Evolutionary conservation across 2,888 invertebrate species (phyloP).

Genomic region (Megamerina dolium): DNA sequence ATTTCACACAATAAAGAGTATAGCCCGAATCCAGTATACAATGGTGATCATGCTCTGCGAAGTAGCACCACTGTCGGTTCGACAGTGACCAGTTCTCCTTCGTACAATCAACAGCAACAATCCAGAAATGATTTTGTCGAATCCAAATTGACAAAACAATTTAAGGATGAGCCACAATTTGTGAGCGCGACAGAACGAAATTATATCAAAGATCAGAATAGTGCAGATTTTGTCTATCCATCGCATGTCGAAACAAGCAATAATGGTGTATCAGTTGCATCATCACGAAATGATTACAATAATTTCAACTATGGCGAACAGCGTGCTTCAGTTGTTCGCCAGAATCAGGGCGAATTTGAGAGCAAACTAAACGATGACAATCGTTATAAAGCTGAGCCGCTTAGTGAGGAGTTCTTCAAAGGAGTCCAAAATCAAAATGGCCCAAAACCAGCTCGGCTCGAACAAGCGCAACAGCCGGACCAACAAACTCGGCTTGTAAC

Average conservation of each 20-base stretch:
- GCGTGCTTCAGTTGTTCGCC: background rate
- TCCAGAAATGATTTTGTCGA: conserved; percentile 31
- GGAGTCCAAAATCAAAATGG: conserved; percentile 29
- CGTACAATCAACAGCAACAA: conserved; percentile 32
- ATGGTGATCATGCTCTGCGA: conserved; percentile 7
- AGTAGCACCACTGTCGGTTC: conserved; percentile 17
- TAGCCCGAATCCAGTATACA: conserved; percentile 13
- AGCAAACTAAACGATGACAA: conserved; percentile 26
- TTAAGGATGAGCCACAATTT: conserved; percentile 15
- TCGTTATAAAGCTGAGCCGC: conserved; percentile 33
- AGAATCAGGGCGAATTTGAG: conserved; percentile 24
- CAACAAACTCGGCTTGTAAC: conserved; percentile 27
- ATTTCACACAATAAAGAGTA: conserved; percentile 19
- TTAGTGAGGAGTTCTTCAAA: conserved; percentile 30
- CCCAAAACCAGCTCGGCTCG: conserved; percentile 31
- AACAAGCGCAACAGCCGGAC: conserved; percentile 10
- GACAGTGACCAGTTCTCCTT: conserved; percentile 28
- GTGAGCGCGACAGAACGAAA: conserved; percentile 16
- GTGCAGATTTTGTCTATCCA: conserved; percentile 22
- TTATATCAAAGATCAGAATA: conserved; percentile 18
- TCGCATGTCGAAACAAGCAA: conserved; percentile 19
- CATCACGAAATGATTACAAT: background rate
- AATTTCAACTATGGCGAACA: conserved; percentile 10
- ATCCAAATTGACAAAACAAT: conserved; percentile 24
- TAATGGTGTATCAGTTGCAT: conserved; percentile 20